phyloP scores from a whole-genome alignment of 2,113 vertebrate species.

The Cynoglossus semilaevis region DNA sequence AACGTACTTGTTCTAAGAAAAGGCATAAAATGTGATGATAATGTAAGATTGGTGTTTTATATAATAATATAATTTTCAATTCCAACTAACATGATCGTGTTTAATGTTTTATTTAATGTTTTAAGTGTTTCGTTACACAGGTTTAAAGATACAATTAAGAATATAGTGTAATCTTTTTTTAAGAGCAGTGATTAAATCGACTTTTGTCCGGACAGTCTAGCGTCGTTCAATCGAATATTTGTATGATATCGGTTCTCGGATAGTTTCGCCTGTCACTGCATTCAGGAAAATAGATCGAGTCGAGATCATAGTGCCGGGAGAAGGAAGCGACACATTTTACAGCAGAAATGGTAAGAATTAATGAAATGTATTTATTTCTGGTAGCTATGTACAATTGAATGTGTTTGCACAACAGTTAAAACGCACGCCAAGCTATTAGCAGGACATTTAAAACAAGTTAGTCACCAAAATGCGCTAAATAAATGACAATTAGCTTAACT shows the following conservation, averaged over 20 bases:
- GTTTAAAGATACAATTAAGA: too few relatives aligned
- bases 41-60: too few relatives aligned
- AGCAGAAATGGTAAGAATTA: conserved; percentile 71
- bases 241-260: conserved; percentile 42
- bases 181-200: too few relatives aligned
- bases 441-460: background rate
- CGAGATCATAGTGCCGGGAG: conserved; percentile 18
- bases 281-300: conserved; percentile 54
- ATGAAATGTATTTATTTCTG: background rate
- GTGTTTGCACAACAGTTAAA: rapidly evolving
- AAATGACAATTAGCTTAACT: conserved; percentile 44
- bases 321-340: conserved; percentile 8
- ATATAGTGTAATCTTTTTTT: too few relatives aligned
- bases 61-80: too few relatives aligned
- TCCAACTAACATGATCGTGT: too few relatives aligned
- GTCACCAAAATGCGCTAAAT: background rate
- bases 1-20: too few relatives aligned
- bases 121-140: too few relatives aligned
- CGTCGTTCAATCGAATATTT: conserved; percentile 2
- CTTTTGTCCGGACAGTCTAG: too few relatives aligned
- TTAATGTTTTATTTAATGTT: too few relatives aligned
- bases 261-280: conserved; percentile 24
- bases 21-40: too few relatives aligned
- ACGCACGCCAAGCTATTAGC: rapidly evolving
- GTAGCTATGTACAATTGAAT: background rate